Evolutionary conservation across 2,113 vertebrate genomes (phyloP), one percentile per base, ranked within the genome.

Genomic region (crab-eating macaque (Macaca fascicularis)): DNA sequence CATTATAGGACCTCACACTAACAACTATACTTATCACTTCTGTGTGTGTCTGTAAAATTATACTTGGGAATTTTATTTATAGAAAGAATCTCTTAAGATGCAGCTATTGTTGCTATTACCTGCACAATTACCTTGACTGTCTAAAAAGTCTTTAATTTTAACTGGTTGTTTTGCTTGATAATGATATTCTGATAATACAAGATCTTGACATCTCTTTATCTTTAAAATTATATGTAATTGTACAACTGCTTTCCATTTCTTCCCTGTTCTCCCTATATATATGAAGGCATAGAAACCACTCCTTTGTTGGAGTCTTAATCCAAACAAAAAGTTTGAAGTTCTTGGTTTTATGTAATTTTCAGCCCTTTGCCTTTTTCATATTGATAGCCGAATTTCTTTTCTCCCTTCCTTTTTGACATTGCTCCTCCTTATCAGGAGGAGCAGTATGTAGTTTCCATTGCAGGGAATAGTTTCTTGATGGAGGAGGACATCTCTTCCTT

Each of bases 151-250:
- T 94, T 72, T 23, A 57, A 23, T 69, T 97, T 57, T 81, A 59
- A 61, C 32, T 2, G 11, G 55, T 27, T 95, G 30, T 25, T 86
- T 94, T 76, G 59, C 8, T 84, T 70, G 19, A 70, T 88, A 85
- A 74, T 75, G 23, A 4, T 80, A 25, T 90, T 74, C 40, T 90
- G 78, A 57, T 83, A 93, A 90, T 61, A 32, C 12, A 52, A 64
- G 52, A 88, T 50, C 59, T 87, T 94, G 81, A 70, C 38, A 83
- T 84, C 52, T 79, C 76, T 67, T 94, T 78, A 35, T 79, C 43
- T 92, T 25, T 67, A 83, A 94, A 97, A 96, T 90, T 80, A 69
- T 19, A 19, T 48, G 52, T 75, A 83, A 93, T 67, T 79, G 35
- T 59, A 55, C 3, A 67, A 30, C 52, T 94, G 35, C 14, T 85